These are phyloP conservation scores for Solen grandis DNA, from an alignment of 1,140 invertebrate species.

Conservation along the genomic window DNA sequence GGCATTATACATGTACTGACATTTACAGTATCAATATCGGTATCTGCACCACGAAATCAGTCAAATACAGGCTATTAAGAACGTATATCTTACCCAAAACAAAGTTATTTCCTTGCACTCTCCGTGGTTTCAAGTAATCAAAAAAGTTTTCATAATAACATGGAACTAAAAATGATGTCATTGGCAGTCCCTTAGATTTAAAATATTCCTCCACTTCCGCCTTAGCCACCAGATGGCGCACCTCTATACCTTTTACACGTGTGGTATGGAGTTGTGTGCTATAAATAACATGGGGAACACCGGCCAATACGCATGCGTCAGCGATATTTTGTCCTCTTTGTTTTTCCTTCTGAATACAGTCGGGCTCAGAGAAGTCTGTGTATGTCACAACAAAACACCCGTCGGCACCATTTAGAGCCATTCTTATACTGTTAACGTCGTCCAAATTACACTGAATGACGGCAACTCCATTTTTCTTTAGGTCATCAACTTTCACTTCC, in stretches of 20 bases:
- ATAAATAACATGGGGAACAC: constrained; percentile 72
- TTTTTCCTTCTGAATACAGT: constrained; percentile 71
- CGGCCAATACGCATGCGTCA: constrained; percentile 66
- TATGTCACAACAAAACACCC: constrained; percentile 72
- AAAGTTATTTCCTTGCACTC: constrained; percentile 53
- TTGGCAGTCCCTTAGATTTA: constrained; percentile 63
- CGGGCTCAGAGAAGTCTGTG: constrained; percentile 69
- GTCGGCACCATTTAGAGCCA: constrained; percentile 61
- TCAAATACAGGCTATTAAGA: no score
- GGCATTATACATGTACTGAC: no score
- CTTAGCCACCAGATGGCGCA: constrained; percentile 75
- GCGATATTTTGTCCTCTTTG: constrained; percentile 70
- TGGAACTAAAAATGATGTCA: constrained; percentile 73
- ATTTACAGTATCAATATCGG: no score
- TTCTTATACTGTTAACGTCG: constrained; percentile 58
- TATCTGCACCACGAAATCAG: no score
- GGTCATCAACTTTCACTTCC: constrained; percentile 25
- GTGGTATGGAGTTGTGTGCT: constrained; percentile 74
- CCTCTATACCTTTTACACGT: constrained; percentile 66
- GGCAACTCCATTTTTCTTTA: constrained; percentile 49
- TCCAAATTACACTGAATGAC: constrained; percentile 59
- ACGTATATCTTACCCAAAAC: constrained; percentile 65
- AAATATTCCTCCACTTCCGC: constrained; percentile 75
- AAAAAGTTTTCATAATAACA: constrained; percentile 74
- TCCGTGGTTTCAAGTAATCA: constrained; percentile 63